Conservation (phyloP, 1,140 invertebrate genomes). For the Lutraria rhynchaena region DNA sequence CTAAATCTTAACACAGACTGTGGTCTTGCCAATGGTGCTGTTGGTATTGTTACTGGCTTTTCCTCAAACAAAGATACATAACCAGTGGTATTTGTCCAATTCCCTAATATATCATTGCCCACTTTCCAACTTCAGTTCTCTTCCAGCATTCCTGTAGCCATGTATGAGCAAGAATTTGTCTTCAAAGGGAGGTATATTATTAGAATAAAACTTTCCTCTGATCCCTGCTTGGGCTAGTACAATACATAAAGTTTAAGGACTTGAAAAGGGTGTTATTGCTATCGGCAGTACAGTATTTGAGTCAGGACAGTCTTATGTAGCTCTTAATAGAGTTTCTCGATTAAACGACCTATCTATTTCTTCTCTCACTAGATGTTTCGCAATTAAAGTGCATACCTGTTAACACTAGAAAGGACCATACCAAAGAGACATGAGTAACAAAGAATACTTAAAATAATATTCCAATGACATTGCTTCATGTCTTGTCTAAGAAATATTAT, state of each 20-base stretch:
- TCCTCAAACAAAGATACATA: not conserved
- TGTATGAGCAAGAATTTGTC: conserved; percentile 51
- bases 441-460: too few species aligned
- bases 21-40: conserved; percentile 36
- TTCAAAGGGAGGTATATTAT: conserved; percentile 43
- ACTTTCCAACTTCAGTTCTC: too few species aligned
- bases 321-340: conserved; percentile 38
- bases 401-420: too few species aligned
- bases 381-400: too few species aligned
- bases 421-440: too few species aligned
- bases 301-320: conserved; percentile 50
- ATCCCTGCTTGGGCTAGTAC: conserved; percentile 42
- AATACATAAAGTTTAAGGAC: conserved; percentile 56
- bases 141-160: too few species aligned
- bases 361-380: not conserved
- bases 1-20: conserved; percentile 4
- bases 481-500: too few species aligned
- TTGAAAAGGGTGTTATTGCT: conserved; percentile 15
- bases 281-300: conserved; percentile 30
- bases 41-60: not conserved
- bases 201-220: conserved; percentile 42
- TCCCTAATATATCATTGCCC: too few species aligned
- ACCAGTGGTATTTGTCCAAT: too few species aligned
- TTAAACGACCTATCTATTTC: conserved; percentile 29
- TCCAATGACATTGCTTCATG: too few species aligned